These are phyloP conservation scores for Tetheella fluctuosa DNA, from an alignment of 2,888 invertebrate genomes.

Conservation along the genomic window DNA sequence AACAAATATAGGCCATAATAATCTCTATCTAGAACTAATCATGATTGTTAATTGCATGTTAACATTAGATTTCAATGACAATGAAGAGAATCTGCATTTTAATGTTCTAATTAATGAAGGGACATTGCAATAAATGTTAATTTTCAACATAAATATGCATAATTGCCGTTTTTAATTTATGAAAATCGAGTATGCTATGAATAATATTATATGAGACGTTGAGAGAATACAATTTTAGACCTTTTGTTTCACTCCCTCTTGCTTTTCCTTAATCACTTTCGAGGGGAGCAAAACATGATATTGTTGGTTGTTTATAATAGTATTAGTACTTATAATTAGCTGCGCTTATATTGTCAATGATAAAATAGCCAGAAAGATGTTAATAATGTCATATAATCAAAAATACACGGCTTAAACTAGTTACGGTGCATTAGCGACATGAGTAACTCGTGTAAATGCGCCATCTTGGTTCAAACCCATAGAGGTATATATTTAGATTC, in stretches of 20 bases:
- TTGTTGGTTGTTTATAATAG: too few species aligned
- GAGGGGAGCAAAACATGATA: not conserved
- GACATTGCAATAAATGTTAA: not conserved
- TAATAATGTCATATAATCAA: too few species aligned
- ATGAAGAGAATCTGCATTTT: not conserved
- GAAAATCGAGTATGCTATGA: not conserved
- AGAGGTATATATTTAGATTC: too few species aligned
- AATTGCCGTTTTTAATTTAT: conserved; percentile 9
- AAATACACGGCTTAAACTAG: too few species aligned
- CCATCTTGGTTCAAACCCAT: too few species aligned
- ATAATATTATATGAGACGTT: not conserved
- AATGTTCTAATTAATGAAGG: not conserved
- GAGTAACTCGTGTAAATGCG: too few species aligned
- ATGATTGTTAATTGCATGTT: not conserved
- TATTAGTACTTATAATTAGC: too few species aligned
- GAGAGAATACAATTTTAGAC: not conserved
- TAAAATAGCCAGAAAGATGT: too few species aligned
- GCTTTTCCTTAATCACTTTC: not conserved
- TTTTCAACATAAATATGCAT: conserved; percentile 4
- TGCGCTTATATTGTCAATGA: too few species aligned
- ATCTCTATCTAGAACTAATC: too few species aligned
- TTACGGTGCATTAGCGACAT: too few species aligned
- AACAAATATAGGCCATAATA: too few species aligned
- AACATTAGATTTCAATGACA: not conserved
- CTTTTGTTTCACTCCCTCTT: not conserved